A percentile compares a stretch with the other conserved stretches of the same genome.
phyloP scores from a whole-genome alignment of 2,113 vertebrate species.

The Daboia siamensis region DNA sequence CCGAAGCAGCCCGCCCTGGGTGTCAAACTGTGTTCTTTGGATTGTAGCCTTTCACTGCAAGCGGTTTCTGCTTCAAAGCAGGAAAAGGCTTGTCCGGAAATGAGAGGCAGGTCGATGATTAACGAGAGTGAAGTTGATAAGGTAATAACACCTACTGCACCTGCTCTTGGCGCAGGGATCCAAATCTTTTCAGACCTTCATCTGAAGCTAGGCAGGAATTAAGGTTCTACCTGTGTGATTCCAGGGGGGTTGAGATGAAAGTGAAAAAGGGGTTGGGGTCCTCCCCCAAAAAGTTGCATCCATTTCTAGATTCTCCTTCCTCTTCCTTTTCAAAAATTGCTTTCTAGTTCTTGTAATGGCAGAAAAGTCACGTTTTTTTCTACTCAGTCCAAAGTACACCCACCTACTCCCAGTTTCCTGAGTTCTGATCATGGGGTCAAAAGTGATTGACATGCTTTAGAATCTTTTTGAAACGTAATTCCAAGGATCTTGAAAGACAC shows the following conservation, averaged over 20 bases:
- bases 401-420: not conserved
- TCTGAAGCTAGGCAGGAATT: too few relatives aligned
- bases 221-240: not conserved
- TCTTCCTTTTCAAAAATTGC: not conserved
- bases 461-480: not conserved
- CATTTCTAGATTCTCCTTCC: not conserved
- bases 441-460: not conserved
- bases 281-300: not conserved
- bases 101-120: conserved; percentile 37
- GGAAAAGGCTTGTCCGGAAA: not conserved
- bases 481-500: not conserved
- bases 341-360: not conserved
- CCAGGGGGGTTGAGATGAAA: not conserved
- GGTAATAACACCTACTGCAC: rapidly evolving
- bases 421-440: not conserved
- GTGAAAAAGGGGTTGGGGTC: not conserved
- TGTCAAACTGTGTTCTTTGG: not conserved
- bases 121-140: not conserved
- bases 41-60: not conserved
- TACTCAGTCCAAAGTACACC: not conserved
- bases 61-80: not conserved
- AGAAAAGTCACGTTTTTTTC: too few relatives aligned
- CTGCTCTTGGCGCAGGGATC: not conserved
- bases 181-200: not conserved
- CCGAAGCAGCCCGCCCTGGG: not conserved